Percentiles rank a stretch among this genome's conserved stretches.
Conservation (phyloP, 2,888 invertebrate species). For the Diabrotica balteata region DNA sequence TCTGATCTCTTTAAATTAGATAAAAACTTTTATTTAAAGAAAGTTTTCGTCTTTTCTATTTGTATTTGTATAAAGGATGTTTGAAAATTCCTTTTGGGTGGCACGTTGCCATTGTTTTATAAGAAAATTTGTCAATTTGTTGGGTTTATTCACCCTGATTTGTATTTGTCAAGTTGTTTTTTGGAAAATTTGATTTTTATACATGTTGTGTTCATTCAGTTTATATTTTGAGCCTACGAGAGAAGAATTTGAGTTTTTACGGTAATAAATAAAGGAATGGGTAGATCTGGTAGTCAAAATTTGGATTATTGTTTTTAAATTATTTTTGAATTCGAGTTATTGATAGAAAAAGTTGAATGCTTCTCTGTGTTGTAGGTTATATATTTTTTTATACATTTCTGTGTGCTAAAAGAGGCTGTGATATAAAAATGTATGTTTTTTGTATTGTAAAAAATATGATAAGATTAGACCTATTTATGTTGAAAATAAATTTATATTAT, state of each 20-base stretch:
- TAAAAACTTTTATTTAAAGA: too few relatives aligned
- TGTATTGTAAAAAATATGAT: constrained; percentile 41
- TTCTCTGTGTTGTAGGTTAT: not conserved
- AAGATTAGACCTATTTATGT: constrained; percentile 42
- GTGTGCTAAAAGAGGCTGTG: constrained; percentile 58
- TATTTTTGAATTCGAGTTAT: not conserved
- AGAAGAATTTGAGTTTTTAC: not conserved
- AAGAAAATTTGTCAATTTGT: too few relatives aligned
- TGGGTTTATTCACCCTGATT: too few relatives aligned
- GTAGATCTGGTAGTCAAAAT: too few relatives aligned
- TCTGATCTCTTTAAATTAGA: constrained; percentile 12
- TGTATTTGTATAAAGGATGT: too few relatives aligned
- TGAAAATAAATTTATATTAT: constrained; percentile 44
- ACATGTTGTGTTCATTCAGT: too few relatives aligned
- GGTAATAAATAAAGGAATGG: too few relatives aligned
- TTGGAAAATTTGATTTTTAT: not conserved
- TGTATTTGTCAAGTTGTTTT: not conserved
- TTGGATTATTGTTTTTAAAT: too few relatives aligned
- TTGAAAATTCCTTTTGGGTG: too few relatives aligned
- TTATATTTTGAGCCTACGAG: not conserved
- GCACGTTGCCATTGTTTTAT: too few relatives aligned
- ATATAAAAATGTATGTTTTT: constrained; percentile 47
- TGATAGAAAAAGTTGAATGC: not conserved
- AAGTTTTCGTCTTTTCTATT: too few relatives aligned
- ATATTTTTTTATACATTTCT: constrained; percentile 32